These are phyloP conservation scores for Garra rufa DNA, from an alignment of 2,113 vertebrate species.

Conservation along the genomic window DNA sequence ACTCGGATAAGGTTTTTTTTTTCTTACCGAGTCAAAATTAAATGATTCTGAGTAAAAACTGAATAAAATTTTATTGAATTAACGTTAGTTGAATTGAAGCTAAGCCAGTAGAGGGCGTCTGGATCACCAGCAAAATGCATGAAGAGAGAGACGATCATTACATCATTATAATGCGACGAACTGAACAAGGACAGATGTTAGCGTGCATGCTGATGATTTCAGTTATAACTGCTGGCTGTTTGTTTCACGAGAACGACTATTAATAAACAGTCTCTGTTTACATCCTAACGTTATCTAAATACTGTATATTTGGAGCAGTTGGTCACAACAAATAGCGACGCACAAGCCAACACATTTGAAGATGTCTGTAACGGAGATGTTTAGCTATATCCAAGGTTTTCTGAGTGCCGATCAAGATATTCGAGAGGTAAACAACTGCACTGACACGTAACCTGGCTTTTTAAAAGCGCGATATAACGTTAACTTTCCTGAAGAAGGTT, in stretches of 20 bases:
- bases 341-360: slow-evolving; percentile 19
- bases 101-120: background rate
- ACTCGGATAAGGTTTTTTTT: background rate
- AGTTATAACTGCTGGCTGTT: background rate
- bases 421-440: slow-evolving; percentile 81
- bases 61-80: background rate
- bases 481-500: background rate
- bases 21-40: background rate
- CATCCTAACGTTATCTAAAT: background rate
- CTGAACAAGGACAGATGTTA: slow-evolving; percentile 12
- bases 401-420: slow-evolving; percentile 92
- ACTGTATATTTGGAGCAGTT: background rate
- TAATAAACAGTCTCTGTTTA: background rate
- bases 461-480: background rate
- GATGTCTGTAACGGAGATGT: slow-evolving; percentile 95
- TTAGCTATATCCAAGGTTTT: slow-evolving; percentile 87
- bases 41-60: background rate
- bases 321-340: background rate
- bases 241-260: background rate
- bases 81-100: background rate
- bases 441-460: background rate
- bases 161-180: slow-evolving; percentile 57
- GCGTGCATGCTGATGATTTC: slow-evolving; percentile 60
- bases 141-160: background rate
- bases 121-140: background rate